Evolutionary conservation across 1,140 invertebrate species (phyloP).

Genomic region (Lepidurus packardi): DNA sequence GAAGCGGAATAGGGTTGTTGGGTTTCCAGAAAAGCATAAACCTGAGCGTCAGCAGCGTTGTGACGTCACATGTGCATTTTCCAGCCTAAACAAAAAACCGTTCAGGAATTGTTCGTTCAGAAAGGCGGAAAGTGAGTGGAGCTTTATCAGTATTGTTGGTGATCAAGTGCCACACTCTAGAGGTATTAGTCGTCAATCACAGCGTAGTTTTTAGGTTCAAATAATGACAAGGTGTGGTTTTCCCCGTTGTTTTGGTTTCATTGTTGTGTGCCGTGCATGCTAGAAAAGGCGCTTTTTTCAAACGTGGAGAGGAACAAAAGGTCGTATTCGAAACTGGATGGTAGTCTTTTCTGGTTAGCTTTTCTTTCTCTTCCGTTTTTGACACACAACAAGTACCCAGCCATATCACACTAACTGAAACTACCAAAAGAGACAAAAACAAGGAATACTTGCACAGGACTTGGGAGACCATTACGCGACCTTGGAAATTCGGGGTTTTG

Average conservation of each 20-base stretch:
- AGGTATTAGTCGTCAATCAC: slow-evolving; percentile 21
- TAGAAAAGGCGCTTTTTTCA: too few relatives aligned
- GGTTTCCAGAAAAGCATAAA: background rate
- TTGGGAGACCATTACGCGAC: too few relatives aligned
- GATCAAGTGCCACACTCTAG: slow-evolving; percentile 18
- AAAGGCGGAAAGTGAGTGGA: background rate
- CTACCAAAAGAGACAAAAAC: too few relatives aligned
- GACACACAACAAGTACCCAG: background rate
- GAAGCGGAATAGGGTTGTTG: too few relatives aligned
- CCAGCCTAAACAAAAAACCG: background rate
- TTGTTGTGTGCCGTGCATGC: background rate
- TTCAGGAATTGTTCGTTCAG: background rate
- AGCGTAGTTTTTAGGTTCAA: background rate
- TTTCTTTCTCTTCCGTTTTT: background rate
- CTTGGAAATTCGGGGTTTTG: too few relatives aligned
- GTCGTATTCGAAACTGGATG: too few relatives aligned
- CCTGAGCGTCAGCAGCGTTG: background rate
- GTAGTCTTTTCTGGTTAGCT: background rate
- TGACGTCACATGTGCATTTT: background rate
- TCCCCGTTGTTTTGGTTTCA: background rate
- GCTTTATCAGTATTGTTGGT: slow-evolving; percentile 11
- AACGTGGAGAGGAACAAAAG: too few relatives aligned
- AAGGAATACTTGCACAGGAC: too few relatives aligned
- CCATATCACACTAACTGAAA: background rate
- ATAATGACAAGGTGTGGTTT: too few relatives aligned